Conservation (phyloP, 37 sponge, comb jelly and placozoan species). For the Axinella damicornis region DNA sequence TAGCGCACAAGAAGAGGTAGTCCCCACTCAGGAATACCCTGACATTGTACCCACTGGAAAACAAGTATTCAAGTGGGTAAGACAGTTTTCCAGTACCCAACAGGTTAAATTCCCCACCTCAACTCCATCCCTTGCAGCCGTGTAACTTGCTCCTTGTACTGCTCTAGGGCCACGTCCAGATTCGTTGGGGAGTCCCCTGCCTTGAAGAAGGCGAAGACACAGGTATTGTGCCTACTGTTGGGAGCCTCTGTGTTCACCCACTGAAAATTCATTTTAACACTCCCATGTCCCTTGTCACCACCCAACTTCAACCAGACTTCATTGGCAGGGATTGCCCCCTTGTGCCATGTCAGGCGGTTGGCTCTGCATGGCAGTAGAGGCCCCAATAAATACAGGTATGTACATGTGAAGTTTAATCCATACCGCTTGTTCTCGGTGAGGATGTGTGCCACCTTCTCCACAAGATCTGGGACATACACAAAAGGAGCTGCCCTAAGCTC, state of each 20-base stretch:
- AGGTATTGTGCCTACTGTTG: slow-evolving; percentile 29
- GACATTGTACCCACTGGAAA: slow-evolving; percentile 8
- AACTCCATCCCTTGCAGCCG: slow-evolving; percentile 21
- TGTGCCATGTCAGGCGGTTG: slow-evolving; percentile 46
- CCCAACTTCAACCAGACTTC: slow-evolving; percentile 38
- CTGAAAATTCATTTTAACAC: slow-evolving; percentile 36
- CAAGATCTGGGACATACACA: slow-evolving; percentile 26
- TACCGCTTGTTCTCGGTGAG: background rate
- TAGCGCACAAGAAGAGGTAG: slow-evolving; percentile 62
- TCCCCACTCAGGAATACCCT: slow-evolving; percentile 53
- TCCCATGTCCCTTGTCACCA: slow-evolving; percentile 42
- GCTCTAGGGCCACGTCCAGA: slow-evolving; percentile 32
- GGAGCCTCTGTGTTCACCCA: slow-evolving; percentile 17
- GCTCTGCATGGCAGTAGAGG: background rate
- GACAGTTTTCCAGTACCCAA: background rate
- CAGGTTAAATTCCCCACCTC: slow-evolving; percentile 26
- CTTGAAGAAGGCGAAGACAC: slow-evolving; percentile 19
- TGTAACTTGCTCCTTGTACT: slow-evolving; percentile 26
- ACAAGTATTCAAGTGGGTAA: no score
- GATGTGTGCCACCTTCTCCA: slow-evolving; percentile 1
- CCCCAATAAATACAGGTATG: background rate
- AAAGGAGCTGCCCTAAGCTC: slow-evolving; percentile 25
- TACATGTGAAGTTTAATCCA: background rate
- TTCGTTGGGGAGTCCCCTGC: slow-evolving; percentile 38
- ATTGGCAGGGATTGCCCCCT: slow-evolving; percentile 41